These are phyloP conservation scores for Diaperis boleti DNA, from an alignment of 2,888 invertebrate species.

Conservation along the genomic window DNA sequence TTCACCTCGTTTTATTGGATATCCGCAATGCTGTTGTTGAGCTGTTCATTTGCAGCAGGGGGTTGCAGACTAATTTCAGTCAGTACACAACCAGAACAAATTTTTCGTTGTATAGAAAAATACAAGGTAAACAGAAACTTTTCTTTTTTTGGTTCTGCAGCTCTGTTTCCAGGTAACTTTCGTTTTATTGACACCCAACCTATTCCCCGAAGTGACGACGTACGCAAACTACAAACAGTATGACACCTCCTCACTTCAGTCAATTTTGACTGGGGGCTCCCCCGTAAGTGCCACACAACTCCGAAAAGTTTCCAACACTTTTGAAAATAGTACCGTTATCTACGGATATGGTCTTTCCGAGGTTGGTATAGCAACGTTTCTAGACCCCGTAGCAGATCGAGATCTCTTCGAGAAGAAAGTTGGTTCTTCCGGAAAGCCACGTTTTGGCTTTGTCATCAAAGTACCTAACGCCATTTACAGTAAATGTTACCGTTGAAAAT, in stretches of 20 bases:
- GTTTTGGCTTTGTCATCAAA: slow-evolving; percentile 29
- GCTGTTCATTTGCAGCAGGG: slow-evolving; percentile 47
- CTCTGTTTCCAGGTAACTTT: slow-evolving; percentile 6
- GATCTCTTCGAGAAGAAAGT: neutral
- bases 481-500: slow-evolving; percentile 49
- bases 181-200: slow-evolving; percentile 43
- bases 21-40: slow-evolving; percentile 48
- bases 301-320: neutral
- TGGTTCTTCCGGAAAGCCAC: slow-evolving; percentile 23
- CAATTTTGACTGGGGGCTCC: slow-evolving; percentile 6
- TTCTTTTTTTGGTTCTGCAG: neutral
- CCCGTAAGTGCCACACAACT: slow-evolving; percentile 2
- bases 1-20: slow-evolving; percentile 57
- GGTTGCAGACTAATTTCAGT: slow-evolving; percentile 46
- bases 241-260: slow-evolving; percentile 20
- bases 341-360: neutral
- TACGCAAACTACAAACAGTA: neutral
- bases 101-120: slow-evolving; percentile 48
- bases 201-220: slow-evolving; percentile 44
- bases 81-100: slow-evolving; percentile 46
- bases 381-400: slow-evolving; percentile 2
- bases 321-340: neutral
- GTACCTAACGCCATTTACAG: slow-evolving; percentile 2
- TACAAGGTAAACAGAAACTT: slow-evolving; percentile 46
- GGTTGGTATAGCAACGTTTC: slow-evolving; percentile 3